Base-by-base conservation (phyloP, 2,888 invertebrate species). In the Eretmocerus hayati region DNA sequence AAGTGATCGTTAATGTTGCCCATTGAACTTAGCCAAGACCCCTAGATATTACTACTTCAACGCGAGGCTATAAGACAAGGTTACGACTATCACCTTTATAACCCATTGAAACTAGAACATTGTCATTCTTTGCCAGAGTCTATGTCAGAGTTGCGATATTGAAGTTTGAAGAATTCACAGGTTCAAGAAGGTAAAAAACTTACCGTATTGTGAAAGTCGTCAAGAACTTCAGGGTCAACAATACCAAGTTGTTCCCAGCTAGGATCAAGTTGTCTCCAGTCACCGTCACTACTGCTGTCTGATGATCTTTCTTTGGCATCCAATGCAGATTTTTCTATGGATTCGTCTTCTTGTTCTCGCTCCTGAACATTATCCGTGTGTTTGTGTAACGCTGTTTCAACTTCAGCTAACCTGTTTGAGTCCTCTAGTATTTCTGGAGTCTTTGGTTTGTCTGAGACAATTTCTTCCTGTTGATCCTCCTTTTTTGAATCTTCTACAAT, bases 181-280 rank as follows among this genome's bases (percentile, higher is more conserved):
- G n/a, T n/a, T n/a, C n/a, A n/a, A n/a, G n/a, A n/a, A n/a, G n/a
- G n/a, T n/a, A n/a, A n/a, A n/a, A 37, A n/a, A 20, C 18, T 20
- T 5, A 85, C 86, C 76, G 81, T 84, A 54, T 83, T 84, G 59
- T 83, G 81, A 39, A 86, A 73, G 62, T 85, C 82, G 56, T 80
- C 76, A 18, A 82, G 66, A 5, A 81, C 77, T 50, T 80, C 76
- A 49, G 74, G 74, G 41, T 81, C 79, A 13, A 85, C 77, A 22
- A 83, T 70, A 6, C 75, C 78, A 32, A 81, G 64, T 30, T 81
- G 80, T 59, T 84, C 83, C 82, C 84, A 83, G 30, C 67, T 61
- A 46, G 68, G 45, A 45, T 69, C 68, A 5, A 57, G 58, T 13
- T 52, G 40, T 40, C 52, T 58, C 23, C 43, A 52, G 30, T 59